Conservation (phyloP, 2,797 vertebrate genomes). For the Pelobates cultripes region DNA sequence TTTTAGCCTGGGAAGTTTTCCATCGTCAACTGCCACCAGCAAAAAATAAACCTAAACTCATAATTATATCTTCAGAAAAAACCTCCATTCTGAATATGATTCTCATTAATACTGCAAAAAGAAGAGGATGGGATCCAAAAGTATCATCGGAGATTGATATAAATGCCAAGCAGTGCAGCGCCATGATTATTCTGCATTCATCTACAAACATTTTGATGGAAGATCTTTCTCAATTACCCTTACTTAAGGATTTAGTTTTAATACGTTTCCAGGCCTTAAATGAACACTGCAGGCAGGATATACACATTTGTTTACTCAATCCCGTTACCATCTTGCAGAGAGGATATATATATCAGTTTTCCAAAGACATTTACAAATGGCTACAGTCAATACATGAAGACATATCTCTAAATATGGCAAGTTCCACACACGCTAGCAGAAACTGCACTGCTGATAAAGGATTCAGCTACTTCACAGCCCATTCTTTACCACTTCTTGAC, state of each 20-base stretch:
- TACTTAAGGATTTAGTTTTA: conserved; percentile 72
- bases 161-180: conserved; percentile 57
- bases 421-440: neutral
- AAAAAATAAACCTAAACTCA: conserved; percentile 61
- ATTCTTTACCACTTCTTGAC: conserved; percentile 66
- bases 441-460: conserved; percentile 32
- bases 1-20: conserved; percentile 83
- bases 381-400: conserved; percentile 66
- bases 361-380: conserved; percentile 70
- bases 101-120: conserved; percentile 56
- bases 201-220: conserved; percentile 59
- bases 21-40: conserved; percentile 62
- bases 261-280: conserved; percentile 59
- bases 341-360: conserved; percentile 69
- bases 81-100: conserved; percentile 58
- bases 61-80: conserved; percentile 60
- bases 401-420: conserved; percentile 50
- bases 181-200: conserved; percentile 76
- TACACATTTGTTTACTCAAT: conserved; percentile 70
- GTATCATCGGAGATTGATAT: conserved; percentile 25
- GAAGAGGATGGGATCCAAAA: conserved; percentile 58
- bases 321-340: conserved; percentile 76
- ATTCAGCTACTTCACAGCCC: conserved; percentile 70
- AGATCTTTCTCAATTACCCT: conserved; percentile 48
- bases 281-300: conserved; percentile 61